Percentiles rank a stretch among this genome's conserved stretches.
phyloP scores from a whole-genome alignment of 1,140 invertebrate species.

The Monochamus saltuarius region DNA sequence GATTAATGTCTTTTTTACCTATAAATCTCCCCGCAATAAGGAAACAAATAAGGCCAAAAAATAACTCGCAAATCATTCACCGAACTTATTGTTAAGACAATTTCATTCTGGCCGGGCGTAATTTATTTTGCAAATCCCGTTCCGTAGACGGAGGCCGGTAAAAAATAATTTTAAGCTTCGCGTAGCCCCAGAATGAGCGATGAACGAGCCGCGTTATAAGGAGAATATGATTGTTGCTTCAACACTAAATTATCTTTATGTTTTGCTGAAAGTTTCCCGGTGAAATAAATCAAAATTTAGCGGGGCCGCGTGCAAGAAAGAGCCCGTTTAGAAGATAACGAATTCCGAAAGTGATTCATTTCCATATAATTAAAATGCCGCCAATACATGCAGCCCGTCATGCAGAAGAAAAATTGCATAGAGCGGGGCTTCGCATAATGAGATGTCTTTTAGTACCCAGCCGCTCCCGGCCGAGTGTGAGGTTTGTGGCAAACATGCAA shows the following conservation, averaged over 20 bases:
- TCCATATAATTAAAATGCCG: slow-evolving; percentile 34
- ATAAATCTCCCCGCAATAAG: too few species aligned
- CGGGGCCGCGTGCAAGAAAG: slow-evolving; percentile 21
- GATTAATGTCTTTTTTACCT: too few species aligned
- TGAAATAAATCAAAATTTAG: slow-evolving; percentile 32
- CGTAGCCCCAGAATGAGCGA: too few species aligned
- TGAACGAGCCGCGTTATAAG: slow-evolving; percentile 1
- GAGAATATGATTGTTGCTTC: slow-evolving; percentile 16
- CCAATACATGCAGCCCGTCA: slow-evolving; percentile 18
- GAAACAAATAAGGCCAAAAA: too few species aligned
- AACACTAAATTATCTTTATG: slow-evolving; percentile 19
- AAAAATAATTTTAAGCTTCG: too few species aligned
- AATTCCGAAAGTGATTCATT: slow-evolving; percentile 31
- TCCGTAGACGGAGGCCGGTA: too few species aligned
- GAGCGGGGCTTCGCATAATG: slow-evolving; percentile 19
- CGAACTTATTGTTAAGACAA: too few species aligned
- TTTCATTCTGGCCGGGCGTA: too few species aligned
- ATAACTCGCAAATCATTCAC: too few species aligned
- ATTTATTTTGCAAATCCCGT: too few species aligned
- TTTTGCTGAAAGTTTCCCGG: slow-evolving; percentile 15
- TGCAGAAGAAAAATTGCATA: slow-evolving; percentile 25
- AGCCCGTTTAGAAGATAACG: slow-evolving; percentile 22
- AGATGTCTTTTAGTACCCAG: slow-evolving; percentile 9
- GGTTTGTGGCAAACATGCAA: too few species aligned
- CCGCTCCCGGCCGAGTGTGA: too few species aligned